Percentiles rank a stretch among this genome's conserved stretches.
Conservation (phyloP, 2,888 invertebrate species). For the Lamellibrachia satsuma region DNA sequence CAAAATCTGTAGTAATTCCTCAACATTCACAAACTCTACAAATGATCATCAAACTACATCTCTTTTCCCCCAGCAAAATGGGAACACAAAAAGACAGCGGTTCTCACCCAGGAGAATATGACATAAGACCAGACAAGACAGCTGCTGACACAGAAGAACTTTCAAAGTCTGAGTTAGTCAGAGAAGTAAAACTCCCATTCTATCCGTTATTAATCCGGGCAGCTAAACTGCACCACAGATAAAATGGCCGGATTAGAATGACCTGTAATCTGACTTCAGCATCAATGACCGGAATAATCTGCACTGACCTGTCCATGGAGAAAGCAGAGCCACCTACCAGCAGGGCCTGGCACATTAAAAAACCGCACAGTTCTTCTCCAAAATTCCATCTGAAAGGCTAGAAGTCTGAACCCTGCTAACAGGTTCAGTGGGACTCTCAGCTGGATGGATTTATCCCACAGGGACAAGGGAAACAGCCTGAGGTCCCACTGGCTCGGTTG, state of each 20-base stretch:
- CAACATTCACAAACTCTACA: background rate
- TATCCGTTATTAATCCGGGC: background rate
- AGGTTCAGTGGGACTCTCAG: background rate
- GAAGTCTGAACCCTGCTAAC: background rate
- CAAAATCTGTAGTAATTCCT: background rate
- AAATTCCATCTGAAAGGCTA: slow-evolving; percentile 1
- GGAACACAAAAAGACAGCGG: background rate
- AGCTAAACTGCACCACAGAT: background rate
- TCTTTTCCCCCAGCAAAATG: background rate
- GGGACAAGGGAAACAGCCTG: background rate
- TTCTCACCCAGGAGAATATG: background rate
- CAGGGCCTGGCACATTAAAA: background rate
- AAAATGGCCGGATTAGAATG: background rate
- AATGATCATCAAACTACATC: background rate
- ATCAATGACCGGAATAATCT: background rate
- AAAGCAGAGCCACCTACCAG: background rate
- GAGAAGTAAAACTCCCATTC: background rate
- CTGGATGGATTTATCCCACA: background rate
- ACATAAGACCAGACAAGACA: background rate
- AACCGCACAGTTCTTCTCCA: background rate
- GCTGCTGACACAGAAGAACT: background rate
- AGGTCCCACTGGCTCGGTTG: background rate
- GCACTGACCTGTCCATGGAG: slow-evolving; percentile 1
- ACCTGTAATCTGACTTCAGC: background rate
- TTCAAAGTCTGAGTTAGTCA: background rate